Percentiles rank a stretch among this genome's conserved stretches.
These are phyloP conservation scores for Saturnia pavonia DNA, from an alignment of 2,888 invertebrate genomes.

Conservation along the genomic window DNA sequence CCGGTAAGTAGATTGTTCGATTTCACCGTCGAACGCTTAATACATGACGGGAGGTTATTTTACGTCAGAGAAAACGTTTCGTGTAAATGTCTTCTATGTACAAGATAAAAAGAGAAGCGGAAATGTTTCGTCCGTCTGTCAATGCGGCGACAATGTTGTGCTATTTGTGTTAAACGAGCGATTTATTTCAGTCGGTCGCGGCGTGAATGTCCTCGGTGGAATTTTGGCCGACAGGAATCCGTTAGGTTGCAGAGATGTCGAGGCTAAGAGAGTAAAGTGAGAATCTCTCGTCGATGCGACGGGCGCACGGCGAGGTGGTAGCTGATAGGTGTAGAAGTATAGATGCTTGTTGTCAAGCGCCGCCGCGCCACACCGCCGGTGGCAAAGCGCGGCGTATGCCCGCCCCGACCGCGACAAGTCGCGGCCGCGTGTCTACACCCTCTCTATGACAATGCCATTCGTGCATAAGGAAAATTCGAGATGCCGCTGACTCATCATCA, in stretches of 20 bases:
- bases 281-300: slow-evolving; percentile 27
- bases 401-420: slow-evolving; percentile 36
- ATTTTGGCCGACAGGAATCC: slow-evolving; percentile 78
- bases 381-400: slow-evolving; percentile 31
- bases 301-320: slow-evolving; percentile 27
- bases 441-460: slow-evolving; percentile 61
- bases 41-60: slow-evolving; percentile 52
- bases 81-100: slow-evolving; percentile 43
- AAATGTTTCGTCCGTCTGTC: slow-evolving; percentile 74
- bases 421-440: slow-evolving; percentile 49
- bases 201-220: slow-evolving; percentile 78
- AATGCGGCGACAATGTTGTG: slow-evolving; percentile 76
- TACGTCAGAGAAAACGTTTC: slow-evolving; percentile 62
- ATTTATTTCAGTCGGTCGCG: slow-evolving; percentile 79
- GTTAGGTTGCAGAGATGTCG: slow-evolving; percentile 58
- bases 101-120: slow-evolving; percentile 70
- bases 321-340: slow-evolving; percentile 39
- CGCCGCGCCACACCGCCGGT: too few species aligned
- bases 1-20: slow-evolving; percentile 24
- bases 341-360: slow-evolving; percentile 47
- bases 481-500: slow-evolving; percentile 72
- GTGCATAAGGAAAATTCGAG: slow-evolving; percentile 77
- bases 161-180: slow-evolving; percentile 80
- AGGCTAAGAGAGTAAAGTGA: slow-evolving; percentile 39
- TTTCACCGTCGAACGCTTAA: slow-evolving; percentile 32